Conservation (phyloP, 2,113 vertebrate species). For the Sus scrofa region T2T-Sscrofa CM000830.6:31194501-31195000, state of each 20-base stretch:
- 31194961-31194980: background rate
- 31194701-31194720: background rate
- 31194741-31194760: background rate
- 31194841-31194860: background rate
- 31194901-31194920: background rate
- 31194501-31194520: background rate
- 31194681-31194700: background rate
- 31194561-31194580: background rate
- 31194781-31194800: background rate
- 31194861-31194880: background rate
- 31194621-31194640: background rate
- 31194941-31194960: background rate
- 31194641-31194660: background rate
- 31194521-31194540: background rate
- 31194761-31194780: background rate
- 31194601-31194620: background rate
- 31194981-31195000: background rate
- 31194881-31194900: background rate
- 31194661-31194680: slow-evolving; percentile 6
- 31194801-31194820: background rate
- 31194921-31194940: background rate
- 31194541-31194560: background rate
- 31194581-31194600: background rate
- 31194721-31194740: background rate
- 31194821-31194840: background rate